Base-by-base conservation (phyloP, 2,797 vertebrate species). In the Lutjanus campechanus region DNA sequence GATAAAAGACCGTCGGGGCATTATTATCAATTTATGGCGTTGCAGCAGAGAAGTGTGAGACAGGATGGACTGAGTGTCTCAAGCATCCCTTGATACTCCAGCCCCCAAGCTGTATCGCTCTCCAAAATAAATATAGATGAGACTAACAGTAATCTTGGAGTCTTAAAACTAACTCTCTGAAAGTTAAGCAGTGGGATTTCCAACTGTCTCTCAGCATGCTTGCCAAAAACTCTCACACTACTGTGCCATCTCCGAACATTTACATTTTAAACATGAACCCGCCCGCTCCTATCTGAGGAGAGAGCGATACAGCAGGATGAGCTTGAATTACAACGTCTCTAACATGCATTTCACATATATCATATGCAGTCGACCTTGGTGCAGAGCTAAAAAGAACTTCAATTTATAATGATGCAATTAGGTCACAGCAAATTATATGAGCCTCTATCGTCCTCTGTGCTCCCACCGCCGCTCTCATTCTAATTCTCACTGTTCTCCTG, bases 361-460 rank as follows among this genome's bases (percentile, higher is more conserved):
- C 61, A 62, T 58, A 55, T 36, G 20, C 25, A n/a, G 53, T 59
- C 60, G 59, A 87, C 81, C 62, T 81, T 62, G 56, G 61, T 66
- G 55, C 4, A 1, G 25, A 79, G 76, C 73, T 76, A 53, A 76
- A 78, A 73, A 19, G 61, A 86, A 82, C 70, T 80, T 84, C 53
- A 73, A 87, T 90, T 90, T 73, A 67, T 85, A 80, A 76, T 60
- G 83, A 81, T 71, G 82, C 82, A 91, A 92, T 93, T 89, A 93
- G 90, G 85, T 90, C 82, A 74, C 17, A 51, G 89, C 77, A 86
- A 93, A 91, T 90, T 77, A 95, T 92, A 94, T 91, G 93, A 92
- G 89, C 91, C 91, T 82, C 69, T 41, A 85, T 86, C 81, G 85
- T 90, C 90, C 86, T 95, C 93, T 91, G 91, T 68, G 49, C 76